A percentile compares a stretch with the other conserved stretches of the same genome.
These are phyloP conservation scores for Sinonovacula constricta DNA, from an alignment of 1,140 invertebrate genomes.

Conservation along the genomic window DNA sequence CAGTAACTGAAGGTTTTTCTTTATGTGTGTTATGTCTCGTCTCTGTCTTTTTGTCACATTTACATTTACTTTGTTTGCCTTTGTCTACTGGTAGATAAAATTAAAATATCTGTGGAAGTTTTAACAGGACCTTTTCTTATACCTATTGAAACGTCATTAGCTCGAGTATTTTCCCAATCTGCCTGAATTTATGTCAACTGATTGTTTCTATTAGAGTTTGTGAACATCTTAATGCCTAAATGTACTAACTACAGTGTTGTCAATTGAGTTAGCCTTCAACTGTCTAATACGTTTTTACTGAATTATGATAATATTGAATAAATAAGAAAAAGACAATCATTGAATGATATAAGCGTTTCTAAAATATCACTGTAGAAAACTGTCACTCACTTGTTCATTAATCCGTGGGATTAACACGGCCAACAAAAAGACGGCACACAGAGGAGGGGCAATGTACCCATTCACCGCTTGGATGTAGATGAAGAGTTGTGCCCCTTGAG, in stretches of 20 bases:
- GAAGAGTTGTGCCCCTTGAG: constrained; percentile 80
- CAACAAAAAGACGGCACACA: constrained; percentile 81
- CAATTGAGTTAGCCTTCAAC: neutral
- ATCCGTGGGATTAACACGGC: constrained; percentile 80
- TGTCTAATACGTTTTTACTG: neutral
- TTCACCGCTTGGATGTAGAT: constrained; percentile 82
- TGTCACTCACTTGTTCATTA: constrained; percentile 79
- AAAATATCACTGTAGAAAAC: neutral
- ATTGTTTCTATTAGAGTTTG: no score
- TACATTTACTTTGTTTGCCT: no score
- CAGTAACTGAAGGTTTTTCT: no score
- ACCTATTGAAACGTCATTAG: no score
- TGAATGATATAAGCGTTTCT: neutral
- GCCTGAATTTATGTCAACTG: no score
- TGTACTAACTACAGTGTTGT: neutral
- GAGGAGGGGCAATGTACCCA: constrained; percentile 82
- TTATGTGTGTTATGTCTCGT: no score
- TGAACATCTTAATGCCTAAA: no score
- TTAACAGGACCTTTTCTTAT: no score
- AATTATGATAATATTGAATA: neutral
- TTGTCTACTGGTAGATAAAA: no score
- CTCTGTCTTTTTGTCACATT: no score
- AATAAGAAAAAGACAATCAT: neutral
- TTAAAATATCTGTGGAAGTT: no score
- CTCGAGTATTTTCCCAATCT: no score